Percentiles rank a stretch among this genome's conserved stretches.
These are phyloP conservation scores for Gavialis gangeticus DNA, from an alignment of 2,113 vertebrate genomes.

Conservation along the genomic window DNA sequence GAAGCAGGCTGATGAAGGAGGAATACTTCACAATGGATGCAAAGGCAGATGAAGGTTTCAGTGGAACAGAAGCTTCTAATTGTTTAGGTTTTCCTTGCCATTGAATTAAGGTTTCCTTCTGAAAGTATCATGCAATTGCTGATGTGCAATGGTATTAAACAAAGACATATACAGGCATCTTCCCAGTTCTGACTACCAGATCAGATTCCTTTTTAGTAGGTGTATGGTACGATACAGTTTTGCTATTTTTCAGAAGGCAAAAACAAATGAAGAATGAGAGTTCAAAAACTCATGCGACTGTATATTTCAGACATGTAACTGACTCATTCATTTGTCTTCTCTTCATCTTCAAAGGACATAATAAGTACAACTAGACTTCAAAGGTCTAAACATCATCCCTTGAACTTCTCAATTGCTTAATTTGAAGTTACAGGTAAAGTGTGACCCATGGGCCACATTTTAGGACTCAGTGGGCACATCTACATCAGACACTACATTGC, in stretches of 20 bases:
- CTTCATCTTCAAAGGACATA: not conserved
- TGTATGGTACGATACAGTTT: not conserved
- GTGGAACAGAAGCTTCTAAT: no score
- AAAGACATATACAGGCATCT: no score
- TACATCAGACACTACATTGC: no score
- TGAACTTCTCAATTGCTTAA: accelerated
- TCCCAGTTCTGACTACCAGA: not conserved
- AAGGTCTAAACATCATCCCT: accelerated
- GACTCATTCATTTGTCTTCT: accelerated
- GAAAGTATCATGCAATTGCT: no score
- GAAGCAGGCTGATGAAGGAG: no score
- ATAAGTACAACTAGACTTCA: not conserved
- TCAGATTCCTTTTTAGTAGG: not conserved
- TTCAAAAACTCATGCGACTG: not conserved
- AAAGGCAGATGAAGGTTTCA: no score
- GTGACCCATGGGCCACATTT: accelerated
- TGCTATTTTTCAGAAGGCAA: not conserved
- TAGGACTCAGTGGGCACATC: no score
- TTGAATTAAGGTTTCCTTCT: no score
- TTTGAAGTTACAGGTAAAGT: accelerated
- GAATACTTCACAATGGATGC: no score
- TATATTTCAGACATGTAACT: accelerated
- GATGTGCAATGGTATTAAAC: no score
- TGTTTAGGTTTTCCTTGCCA: no score
- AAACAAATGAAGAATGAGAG: not conserved